Conservation (phyloP, 1,140 invertebrate genomes). For the Conus betulinus region DNA sequence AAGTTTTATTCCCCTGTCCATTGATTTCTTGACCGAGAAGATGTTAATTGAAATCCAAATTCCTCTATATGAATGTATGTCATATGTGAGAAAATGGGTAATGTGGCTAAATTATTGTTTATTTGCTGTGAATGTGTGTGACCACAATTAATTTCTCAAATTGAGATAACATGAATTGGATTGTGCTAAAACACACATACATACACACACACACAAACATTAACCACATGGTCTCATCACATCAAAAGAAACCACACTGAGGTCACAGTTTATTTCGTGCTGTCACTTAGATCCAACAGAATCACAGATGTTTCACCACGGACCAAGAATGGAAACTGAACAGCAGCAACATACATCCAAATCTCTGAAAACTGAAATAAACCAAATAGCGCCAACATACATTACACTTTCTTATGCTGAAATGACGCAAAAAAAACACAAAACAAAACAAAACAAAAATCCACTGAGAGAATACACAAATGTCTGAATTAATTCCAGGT, state of each 20-base stretch:
- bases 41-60: too few relatives aligned
- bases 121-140: too few relatives aligned
- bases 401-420: background rate
- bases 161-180: too few relatives aligned
- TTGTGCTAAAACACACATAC: background rate
- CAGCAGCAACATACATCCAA: too few relatives aligned
- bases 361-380: background rate
- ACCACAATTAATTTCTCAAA: too few relatives aligned
- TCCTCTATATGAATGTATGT: too few relatives aligned
- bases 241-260: background rate
- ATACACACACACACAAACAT: background rate
- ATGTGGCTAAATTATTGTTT: too few relatives aligned
- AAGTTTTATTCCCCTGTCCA: too few relatives aligned
- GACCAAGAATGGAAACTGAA: background rate
- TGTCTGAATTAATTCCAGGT: background rate
- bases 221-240: background rate
- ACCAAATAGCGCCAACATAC: background rate
- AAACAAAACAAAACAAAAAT: background rate
- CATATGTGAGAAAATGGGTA: too few relatives aligned
- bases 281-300: conserved; percentile 15
- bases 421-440: too few relatives aligned
- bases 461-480: background rate
- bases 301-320: background rate
- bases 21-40: too few relatives aligned
- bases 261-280: background rate